phyloP scores from a whole-genome alignment of 2,888 invertebrate species.

The Argyresthia goedartella region DNA sequence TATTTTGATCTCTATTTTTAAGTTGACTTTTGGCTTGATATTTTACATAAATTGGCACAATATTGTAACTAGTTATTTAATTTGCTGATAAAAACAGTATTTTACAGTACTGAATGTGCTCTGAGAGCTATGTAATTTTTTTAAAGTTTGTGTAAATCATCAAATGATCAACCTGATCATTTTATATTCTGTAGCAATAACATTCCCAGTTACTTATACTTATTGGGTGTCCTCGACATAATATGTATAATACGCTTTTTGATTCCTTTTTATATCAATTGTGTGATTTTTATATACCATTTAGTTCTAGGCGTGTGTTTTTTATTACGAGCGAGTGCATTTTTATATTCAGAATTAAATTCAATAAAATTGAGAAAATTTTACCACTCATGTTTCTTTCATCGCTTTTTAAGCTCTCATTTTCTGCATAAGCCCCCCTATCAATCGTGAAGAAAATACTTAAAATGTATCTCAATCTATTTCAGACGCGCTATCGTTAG shows the following conservation, averaged over 20 bases:
- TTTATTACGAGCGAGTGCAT: constrained; percentile 32
- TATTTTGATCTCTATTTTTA: constrained; percentile 3
- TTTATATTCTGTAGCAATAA: background rate
- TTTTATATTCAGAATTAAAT: constrained; percentile 28
- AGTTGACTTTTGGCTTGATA: background rate
- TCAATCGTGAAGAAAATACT: background rate
- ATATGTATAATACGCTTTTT: background rate
- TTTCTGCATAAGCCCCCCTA: background rate
- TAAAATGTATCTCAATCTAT: background rate
- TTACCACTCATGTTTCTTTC: background rate
- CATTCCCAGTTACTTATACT: background rate
- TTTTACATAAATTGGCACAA: constrained; percentile 10
- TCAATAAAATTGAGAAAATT: background rate
- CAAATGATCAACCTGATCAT: no score
- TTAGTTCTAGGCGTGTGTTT: constrained; percentile 21
- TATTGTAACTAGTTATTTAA: constrained; percentile 7
- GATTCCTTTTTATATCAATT: background rate
- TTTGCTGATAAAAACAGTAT: no score
- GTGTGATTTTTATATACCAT: constrained; percentile 27
- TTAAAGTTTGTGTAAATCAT: background rate
- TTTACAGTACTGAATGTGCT: no score
- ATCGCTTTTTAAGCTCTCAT: background rate
- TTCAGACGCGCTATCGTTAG: constrained; percentile 61
- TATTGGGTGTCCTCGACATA: background rate
- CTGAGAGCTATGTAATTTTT: background rate